Evolutionary conservation across 2,888 invertebrate species (phyloP), one percentile per base, ranked within the genome.

Genomic region (Hemithea aestivaria): DNA sequence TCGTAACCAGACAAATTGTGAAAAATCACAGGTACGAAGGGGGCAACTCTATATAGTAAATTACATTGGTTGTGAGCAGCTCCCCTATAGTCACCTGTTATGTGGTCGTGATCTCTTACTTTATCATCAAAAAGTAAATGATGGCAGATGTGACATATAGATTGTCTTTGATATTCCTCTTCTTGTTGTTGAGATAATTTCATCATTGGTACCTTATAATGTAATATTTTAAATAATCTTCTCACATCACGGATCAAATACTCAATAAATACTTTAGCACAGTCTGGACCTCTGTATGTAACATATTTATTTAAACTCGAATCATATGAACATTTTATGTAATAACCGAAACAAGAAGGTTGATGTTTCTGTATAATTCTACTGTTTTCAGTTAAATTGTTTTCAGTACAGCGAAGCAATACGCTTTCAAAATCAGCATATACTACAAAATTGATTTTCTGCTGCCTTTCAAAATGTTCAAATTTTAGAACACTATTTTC

Each of bases 1-100:
- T 56, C 48, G 44, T 56, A 56, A 4, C 45, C 42, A n/a, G 42
- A 11, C 23, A 56, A 22, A 33, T 53, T 55, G 41, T 55, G 53
- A 35, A 56, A 56, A 5, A 56, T 28, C 3, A 58, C 41, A 1
- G 56, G 55, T 7, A 59, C 37, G 10, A 55, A 56, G 29, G 43
- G 12, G 25, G 41, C 36, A 7, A 45, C 40, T 38, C 16, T 44
- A 27, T 32, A 44, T 6, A 22, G 27, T 21, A 58, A 29, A 27
- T 53, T 54, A 31, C 51, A 53, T 8, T 47, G 12, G 2, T 22
- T 12, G 20, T 51, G 53, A 2, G 46, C 45, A 1, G 51, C 41
- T 0, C 52, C 55, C 20, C 49, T 26, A 21, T 39, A 50, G 6
- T 42, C 8, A 1, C 21, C 20, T 2, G 48, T 44, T 2, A 49